phyloP scores from a whole-genome alignment of 2,888 invertebrate species.

The Cyaniris semiargus region DNA sequence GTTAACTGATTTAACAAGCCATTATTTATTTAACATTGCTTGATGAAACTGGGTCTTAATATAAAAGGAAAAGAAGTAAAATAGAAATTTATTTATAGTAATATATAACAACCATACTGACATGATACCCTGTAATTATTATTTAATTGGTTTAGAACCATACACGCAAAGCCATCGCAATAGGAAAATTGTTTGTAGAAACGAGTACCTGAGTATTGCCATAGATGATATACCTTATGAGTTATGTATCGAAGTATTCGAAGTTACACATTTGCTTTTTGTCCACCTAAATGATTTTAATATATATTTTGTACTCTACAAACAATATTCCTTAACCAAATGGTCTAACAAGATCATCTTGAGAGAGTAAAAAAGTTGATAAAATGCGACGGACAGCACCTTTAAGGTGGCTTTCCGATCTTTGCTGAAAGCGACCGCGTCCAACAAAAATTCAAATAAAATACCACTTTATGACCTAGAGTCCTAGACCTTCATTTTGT shows the following conservation, averaged over 20 bases:
- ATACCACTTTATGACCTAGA: too few species aligned
- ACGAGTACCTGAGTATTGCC: slow-evolving; percentile 6
- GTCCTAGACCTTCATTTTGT: too few species aligned
- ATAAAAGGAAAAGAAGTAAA: background rate
- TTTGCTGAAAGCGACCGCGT: too few species aligned
- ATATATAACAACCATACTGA: background rate
- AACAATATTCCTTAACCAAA: background rate
- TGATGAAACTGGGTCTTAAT: too few species aligned
- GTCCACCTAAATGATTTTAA: background rate
- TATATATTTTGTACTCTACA: background rate
- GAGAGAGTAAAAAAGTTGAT: too few species aligned
- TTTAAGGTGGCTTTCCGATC: too few species aligned
- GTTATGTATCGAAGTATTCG: background rate
- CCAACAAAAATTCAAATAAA: too few species aligned
- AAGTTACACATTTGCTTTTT: background rate
- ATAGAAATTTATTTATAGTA: background rate
- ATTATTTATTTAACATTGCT: too few species aligned
- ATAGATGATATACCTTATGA: background rate
- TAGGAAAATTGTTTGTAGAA: background rate
- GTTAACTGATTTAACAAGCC: too few species aligned
- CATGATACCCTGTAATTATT: background rate
- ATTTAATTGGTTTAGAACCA: background rate
- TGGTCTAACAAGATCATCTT: too few species aligned
- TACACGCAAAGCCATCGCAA: background rate
- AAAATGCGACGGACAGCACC: too few species aligned